Base-by-base conservation (phyloP, 2,797 vertebrate genomes). In the Poeciliopsis infans region DNA sequence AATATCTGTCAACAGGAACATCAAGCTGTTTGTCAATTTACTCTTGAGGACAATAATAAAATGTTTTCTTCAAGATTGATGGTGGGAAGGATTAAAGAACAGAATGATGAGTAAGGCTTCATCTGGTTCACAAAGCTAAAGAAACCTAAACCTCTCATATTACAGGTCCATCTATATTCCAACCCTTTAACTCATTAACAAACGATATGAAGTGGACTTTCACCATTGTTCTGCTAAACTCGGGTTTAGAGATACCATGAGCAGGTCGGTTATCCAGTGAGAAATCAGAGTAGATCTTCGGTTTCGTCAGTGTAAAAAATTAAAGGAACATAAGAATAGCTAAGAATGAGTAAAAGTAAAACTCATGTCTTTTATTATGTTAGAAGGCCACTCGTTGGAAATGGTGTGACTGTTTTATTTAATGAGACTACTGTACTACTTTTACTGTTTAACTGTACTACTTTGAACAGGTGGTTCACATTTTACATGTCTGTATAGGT, bases 401-500 rank as follows among this genome's bases (percentile, higher is more conserved):
- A 77, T 70, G 5, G 53, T 74, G n/a, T 45, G 7, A 76, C 8
- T 20, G 23, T 13, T 80, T 83, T 25, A 47, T 74, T 46, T 2
- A 49, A 76, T 59, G 1, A 74, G 41, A 59, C 77, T 2, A 47
- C 11, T 66, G n/a, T 79, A 55, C 70, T 75, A 55, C 53, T 11
- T 68, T 78, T 77, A 66, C 31, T 43, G 76, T 79, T 41, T 41
- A 7, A 41, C 39, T 41, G 7, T 41, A 41, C 39, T 33, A 66
- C 13, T 82, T 66, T 43, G 45, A 53, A 47, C 66, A 84, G 41
- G 84, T 84, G 66, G 69, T 47, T 81, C 74, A 79, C n/a, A 81
- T 86, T 49, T 84, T 69, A 83, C 72, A 81, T 4, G 1, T 39
- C 53, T 55, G 66, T 64, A 18, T 77, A 76, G 10, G 16, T 85